Evolutionary conservation across 2,888 invertebrate genomes (phyloP), one percentile per base, ranked within the genome.

Genomic region (Galeruca laticollis): DNA sequence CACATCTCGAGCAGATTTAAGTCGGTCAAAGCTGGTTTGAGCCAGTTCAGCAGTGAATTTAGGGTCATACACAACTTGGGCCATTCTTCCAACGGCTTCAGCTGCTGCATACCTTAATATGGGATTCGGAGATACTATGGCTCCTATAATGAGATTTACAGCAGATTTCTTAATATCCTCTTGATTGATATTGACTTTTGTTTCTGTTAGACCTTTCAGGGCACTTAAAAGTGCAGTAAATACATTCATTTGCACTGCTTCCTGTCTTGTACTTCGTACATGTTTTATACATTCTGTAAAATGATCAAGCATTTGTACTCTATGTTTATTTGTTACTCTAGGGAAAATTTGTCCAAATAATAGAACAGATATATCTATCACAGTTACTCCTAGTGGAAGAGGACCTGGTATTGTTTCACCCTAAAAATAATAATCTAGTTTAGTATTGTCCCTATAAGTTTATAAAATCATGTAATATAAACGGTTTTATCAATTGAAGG

Each of bases 301-400:
- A 83, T 99, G 99, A 76, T 98, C 96, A 62, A 99, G 87, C 94
- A 99, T 97, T 88, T 99, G 99, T 67, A 98, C 89, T 60, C 98
- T 91, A 86, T 99, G 99, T 82, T 99, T 99, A 81, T 95, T 94
- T 33, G 97, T 95, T 13, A 99, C 97, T 72, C 94, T 90, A 0
- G 97, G 95, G 85, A 99, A 99, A 73, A 99, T 94, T 78, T 93
- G 91, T 21, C 98, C 99, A 87, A 97, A 99, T 2, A 99, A 88
- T 15, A 91, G 88, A 0, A 99, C 96, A 0, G 99, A 95, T 80
- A 95, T 92, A 86, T 99, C 99, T 75, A 99, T 96, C 20, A 99
- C 98, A 10, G 97, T 96, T 8, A 98, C 97, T 2, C 98, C 97
- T 26, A 98, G 87, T 1, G 99, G 99, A 75, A 97, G 88, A 4